phyloP scores from a whole-genome alignment of 2,113 vertebrate species.

The Pluvianellus socialis region DNA sequence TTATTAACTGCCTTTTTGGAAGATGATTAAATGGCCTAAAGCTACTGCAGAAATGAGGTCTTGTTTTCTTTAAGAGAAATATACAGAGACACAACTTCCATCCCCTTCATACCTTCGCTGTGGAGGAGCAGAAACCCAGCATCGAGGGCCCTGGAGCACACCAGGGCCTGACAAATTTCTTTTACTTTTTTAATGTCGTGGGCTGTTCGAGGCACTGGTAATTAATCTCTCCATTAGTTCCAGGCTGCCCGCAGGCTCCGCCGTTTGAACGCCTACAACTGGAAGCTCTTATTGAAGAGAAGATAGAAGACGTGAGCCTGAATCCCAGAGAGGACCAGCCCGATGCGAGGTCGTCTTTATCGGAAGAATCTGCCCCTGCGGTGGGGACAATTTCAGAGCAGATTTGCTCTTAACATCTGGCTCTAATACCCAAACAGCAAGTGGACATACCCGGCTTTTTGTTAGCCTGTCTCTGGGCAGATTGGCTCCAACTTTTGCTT shows the following conservation, averaged over 20 bases:
- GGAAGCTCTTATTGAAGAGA: background rate
- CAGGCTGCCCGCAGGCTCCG: background rate
- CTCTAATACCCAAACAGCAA: background rate
- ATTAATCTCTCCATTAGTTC: background rate
- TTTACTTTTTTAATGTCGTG: background rate
- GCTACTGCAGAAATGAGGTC: background rate
- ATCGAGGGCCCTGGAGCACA: background rate
- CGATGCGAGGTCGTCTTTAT: accelerated
- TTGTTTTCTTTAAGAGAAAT: background rate
- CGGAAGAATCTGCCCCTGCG: background rate
- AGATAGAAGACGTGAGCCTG: background rate
- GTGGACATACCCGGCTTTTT: background rate
- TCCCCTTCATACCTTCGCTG: background rate
- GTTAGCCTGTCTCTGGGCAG: background rate
- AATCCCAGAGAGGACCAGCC: background rate
- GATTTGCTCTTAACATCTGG: background rate
- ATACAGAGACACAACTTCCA: background rate
- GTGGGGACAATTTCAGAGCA: background rate
- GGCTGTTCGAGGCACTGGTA: background rate
- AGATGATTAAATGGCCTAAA: background rate
- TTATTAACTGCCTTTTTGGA: background rate
- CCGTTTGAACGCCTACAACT: background rate
- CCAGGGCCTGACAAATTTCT: background rate
- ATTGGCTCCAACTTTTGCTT: background rate
- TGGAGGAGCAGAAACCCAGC: background rate